Conservation (phyloP, 2,797 vertebrate genomes). For the Helarctos malayanus region DNA sequence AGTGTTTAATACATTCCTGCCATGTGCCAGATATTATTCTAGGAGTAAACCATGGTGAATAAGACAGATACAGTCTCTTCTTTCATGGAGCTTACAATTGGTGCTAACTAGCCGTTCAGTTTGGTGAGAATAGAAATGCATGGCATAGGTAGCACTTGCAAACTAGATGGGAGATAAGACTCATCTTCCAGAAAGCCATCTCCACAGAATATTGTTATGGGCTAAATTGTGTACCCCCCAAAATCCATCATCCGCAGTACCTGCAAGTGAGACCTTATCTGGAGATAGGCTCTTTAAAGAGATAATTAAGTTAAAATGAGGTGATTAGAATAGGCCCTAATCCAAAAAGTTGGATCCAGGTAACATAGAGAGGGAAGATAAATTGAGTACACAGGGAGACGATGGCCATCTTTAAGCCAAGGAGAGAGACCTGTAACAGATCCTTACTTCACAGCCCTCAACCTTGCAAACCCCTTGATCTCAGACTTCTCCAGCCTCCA, state of each 20-base stretch:
- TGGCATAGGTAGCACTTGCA: background rate
- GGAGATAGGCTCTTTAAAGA: background rate
- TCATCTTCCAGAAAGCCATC: background rate
- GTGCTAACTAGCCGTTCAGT: background rate
- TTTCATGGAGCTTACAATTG: background rate
- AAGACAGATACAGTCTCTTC: background rate
- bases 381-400: background rate
- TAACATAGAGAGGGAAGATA: background rate
- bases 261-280: background rate
- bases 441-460: background rate
- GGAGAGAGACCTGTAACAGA: background rate
- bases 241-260: background rate
- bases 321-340: background rate
- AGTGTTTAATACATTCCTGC: background rate
- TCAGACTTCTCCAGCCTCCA: background rate
- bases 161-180: background rate
- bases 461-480: background rate
- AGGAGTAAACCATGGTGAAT: background rate
- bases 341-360: background rate
- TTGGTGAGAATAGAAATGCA: conserved; percentile 29
- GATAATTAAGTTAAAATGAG: background rate
- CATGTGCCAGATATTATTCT: background rate
- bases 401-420: background rate
- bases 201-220: background rate
- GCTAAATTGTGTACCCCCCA: background rate